A percentile compares a stretch with the other conserved stretches of the same genome.
These are phyloP conservation scores for Loxodonta africana DNA, from an alignment of 2,113 vertebrate genomes.

Conservation along the genomic window DNA sequence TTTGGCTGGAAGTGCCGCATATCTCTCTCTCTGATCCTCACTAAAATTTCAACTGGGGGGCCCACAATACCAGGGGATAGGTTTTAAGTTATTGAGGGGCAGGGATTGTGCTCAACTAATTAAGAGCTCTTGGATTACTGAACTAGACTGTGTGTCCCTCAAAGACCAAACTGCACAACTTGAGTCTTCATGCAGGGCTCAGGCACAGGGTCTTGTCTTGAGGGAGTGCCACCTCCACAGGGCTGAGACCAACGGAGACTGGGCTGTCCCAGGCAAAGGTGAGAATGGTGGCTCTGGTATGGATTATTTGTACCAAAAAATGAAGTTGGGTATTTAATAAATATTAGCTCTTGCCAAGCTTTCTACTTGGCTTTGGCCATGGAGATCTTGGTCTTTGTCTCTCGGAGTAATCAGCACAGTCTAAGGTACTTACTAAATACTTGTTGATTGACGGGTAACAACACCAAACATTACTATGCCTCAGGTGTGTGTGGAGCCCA, in stretches of 20 bases:
- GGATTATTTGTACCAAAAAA: neutral
- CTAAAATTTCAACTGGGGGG: constrained; percentile 10
- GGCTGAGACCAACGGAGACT: neutral
- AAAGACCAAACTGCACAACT: constrained; percentile 3
- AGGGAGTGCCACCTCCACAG: neutral
- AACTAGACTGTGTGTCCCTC: constrained; percentile 26
- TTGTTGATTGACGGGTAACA: neutral
- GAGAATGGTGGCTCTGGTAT: neutral
- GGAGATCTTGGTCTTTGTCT: neutral
- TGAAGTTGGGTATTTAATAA: neutral
- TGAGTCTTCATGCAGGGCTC: neutral
- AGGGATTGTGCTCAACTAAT: constrained; percentile 38
- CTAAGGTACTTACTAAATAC: neutral
- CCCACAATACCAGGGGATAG: neutral
- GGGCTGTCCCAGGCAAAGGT: neutral
- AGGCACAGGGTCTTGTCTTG: neutral
- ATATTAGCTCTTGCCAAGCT: neutral
- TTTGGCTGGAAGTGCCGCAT: neutral
- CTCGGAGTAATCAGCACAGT: neutral
- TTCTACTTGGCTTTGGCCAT: constrained; percentile 16
- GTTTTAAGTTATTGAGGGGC: neutral
- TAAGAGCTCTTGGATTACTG: neutral
- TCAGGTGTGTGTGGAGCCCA: neutral
- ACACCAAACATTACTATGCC: neutral
- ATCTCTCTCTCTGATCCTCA: neutral